Evolutionary conservation across 35 echinoderm and acorn worm species (phyloP), one percentile per base, ranked within the genome.

Genomic region (Heliocidaris erythrogramma): DNA sequence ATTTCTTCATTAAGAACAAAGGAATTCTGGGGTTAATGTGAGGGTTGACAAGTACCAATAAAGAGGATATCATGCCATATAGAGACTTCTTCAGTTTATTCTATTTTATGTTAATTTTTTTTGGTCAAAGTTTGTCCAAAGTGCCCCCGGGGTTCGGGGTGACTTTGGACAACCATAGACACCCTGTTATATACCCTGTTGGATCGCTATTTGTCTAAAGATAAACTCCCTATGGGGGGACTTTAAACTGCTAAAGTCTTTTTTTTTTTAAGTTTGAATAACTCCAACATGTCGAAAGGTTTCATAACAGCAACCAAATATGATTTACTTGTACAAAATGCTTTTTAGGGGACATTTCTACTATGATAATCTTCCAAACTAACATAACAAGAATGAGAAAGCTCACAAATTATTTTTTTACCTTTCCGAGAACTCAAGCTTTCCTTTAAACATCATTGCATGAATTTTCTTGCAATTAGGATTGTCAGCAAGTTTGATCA

Each of bases 71-170:
- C 61, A 71, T 71, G 61, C 61, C 61, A 71, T 71, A 71, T 71
- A 71, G 61, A 71, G 61, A 71, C 61, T 71, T 71, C 61, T 71
- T 71, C 61, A 71, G 61, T 71, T 71, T 71, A 71, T 71, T 71
- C 61, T 71, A 71, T 71, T 71, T 71, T 71, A 71, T 71, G 61
- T 71, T 71, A 71, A 71, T 71, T 11, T 71, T 71, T 71, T 71
- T 71, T 71, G 61, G 61, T 24, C 61, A 71, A 71, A 71, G 61
- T 71, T 13, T 71, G 61, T 71, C 61, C 11, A 71, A 71, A 71
- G 61, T 71, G 61, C 24, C 61, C 61, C 61, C 61, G 61, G 61
- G 61, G 61, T 71, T 71, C 61, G 61, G 61, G 61, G 61, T 24
- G 24, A 71, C 61, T 71, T 71, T 71, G 11, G 61, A 71, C 61